These are phyloP conservation scores for Psettodes erumei DNA, from an alignment of 2,113 vertebrate genomes.

Conservation along the genomic window DNA sequence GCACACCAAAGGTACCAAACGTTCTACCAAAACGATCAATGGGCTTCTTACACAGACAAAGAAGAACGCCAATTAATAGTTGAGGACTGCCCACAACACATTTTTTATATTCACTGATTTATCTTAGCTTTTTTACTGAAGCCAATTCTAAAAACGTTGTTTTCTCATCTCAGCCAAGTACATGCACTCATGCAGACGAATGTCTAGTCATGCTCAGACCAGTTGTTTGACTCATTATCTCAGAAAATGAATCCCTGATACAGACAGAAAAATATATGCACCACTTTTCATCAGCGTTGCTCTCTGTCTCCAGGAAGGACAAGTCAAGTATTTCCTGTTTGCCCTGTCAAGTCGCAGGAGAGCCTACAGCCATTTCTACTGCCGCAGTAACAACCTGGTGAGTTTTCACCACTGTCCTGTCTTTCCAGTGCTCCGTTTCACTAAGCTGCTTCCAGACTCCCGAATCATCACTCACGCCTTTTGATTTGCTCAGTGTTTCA, in stretches of 20 bases:
- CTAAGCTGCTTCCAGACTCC: not conserved
- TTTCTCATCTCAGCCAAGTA: not conserved
- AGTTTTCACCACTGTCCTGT: conserved; percentile 64
- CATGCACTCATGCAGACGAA: not conserved
- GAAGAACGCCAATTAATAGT: not conserved
- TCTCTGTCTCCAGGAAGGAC: conserved; percentile 83
- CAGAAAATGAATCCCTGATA: not conserved
- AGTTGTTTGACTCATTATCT: not conserved
- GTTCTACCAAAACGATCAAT: not conserved
- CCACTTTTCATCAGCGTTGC: not conserved
- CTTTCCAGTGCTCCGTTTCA: not conserved
- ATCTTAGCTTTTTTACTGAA: not conserved
- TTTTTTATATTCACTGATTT: not conserved
- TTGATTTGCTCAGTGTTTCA: not conserved
- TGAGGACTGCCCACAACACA: not conserved
- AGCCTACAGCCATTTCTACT: conserved; percentile 91
- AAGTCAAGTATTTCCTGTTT: conserved; percentile 90
- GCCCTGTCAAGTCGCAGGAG: conserved; percentile 91
- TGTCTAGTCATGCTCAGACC: not conserved
- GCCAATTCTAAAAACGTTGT: not conserved
- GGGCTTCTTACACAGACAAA: not conserved
- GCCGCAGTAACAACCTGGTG: conserved; percentile 93
- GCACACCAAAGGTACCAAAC: conserved; percentile 86
- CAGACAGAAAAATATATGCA: not conserved
- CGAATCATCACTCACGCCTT: not conserved